Conservation (phyloP, 2,888 invertebrate genomes). For the Gastrophysa polygoni region DNA sequence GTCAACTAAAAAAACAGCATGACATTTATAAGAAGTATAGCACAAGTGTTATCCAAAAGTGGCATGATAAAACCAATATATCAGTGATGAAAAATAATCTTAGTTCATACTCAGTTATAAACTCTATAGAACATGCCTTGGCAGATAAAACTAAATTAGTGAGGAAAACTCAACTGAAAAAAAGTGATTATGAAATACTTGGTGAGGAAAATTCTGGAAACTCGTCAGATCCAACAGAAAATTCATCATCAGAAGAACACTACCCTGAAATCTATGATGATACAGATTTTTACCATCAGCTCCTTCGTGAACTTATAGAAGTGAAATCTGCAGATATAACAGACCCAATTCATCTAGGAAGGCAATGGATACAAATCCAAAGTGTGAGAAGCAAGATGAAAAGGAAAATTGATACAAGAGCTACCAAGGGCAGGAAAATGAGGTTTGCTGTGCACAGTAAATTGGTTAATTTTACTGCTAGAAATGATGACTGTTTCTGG, state of each 20-base stretch:
- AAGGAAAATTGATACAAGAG: conserved; percentile 88
- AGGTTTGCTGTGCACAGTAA: conserved; percentile 85
- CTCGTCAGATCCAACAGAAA: conserved; percentile 29
- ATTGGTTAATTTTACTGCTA: conserved; percentile 90
- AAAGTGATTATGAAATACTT: conserved; percentile 74
- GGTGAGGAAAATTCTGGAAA: conserved; percentile 59
- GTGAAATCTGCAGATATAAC: conserved; percentile 83
- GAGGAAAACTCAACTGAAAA: conserved; percentile 78
- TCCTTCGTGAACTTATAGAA: conserved; percentile 90
- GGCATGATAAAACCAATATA: conserved; percentile 91
- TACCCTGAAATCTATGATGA: conserved; percentile 93
- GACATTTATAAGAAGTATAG: conserved; percentile 70
- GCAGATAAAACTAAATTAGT: conserved; percentile 78
- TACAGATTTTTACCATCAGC: conserved; percentile 95
- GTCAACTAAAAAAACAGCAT: conserved; percentile 64
- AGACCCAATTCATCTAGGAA: conserved; percentile 84
- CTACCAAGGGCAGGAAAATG: conserved; percentile 92
- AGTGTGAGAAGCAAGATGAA: conserved; percentile 92
- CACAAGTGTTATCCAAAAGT: conserved; percentile 85
- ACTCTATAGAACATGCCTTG: conserved; percentile 86
- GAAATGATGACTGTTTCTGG: conserved; percentile 71
- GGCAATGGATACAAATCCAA: conserved; percentile 91
- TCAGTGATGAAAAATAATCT: conserved; percentile 67
- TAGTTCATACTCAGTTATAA: conserved; percentile 65
- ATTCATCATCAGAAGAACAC: conserved; percentile 61